Evolutionary conservation across 2,797 vertebrate species (phyloP), one percentile per base, ranked within the genome.

Genomic region (Pempheris klunzingeri): DNA sequence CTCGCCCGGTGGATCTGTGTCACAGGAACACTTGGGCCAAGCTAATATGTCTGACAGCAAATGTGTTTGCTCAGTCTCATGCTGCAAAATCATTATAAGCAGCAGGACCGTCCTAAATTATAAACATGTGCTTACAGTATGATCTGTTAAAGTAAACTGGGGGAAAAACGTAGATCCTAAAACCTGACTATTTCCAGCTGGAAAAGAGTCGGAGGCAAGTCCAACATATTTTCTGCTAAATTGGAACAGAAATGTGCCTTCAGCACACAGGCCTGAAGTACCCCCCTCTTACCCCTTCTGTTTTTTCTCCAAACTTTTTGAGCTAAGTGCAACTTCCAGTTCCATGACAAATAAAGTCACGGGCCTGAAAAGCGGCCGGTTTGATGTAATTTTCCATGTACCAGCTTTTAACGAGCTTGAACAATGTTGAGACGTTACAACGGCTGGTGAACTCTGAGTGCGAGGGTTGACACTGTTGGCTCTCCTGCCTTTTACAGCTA

Each of bases 121-220:
- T 95, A 93, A 95, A 92, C 93, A 95, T 88, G 83, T 95, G 95
- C 92, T 91, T 94, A 93, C 90, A 90, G 92, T 93, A 90, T 81
- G 88, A 94, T 94, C 86, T 92, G 92, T 93, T 93, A 93, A 93
- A 92, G 88, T 93, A 92, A 93, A 94, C 92, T 85, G 77, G 80
- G 80, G 81, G 67, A 76, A 85, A 89, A 92, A 87, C 78, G 47
- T 78, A 85, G 88, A 93, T 92, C 91, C 83, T 89, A 90, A 91
- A 94, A 91, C 77, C 78, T 92, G 93, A 95, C 88, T 87, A 82
- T 92, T 94, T 93, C 92, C 94, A 95, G 92, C 93, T 95, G 94
- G 88, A 86, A 92, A 87, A 75, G 86, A 91, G 84, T 90, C 52
- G 7, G 74, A 87, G 86, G 90, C 81, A 83, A 90, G 88, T 92